Conservation (phyloP, 2,113 vertebrate genomes). For the Proteles cristata region DNA sequence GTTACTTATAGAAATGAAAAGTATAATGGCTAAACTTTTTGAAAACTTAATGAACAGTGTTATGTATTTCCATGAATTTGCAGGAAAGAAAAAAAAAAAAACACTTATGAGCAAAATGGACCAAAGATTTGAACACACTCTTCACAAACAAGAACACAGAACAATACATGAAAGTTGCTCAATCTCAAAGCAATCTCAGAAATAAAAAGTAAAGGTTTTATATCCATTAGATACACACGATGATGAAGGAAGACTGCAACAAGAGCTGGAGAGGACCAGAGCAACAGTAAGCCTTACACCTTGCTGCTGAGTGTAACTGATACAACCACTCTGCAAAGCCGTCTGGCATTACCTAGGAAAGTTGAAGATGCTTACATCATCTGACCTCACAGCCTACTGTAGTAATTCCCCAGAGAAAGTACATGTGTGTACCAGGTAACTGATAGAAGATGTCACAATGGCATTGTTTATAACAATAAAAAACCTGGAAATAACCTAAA, state of each 20-base stretch:
- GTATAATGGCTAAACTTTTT: not conserved
- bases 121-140: not conserved
- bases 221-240: not conserved
- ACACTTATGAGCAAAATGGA: not conserved
- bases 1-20: not conserved
- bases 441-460: not conserved
- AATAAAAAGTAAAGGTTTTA: not conserved
- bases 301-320: not conserved
- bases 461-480: slow-evolving; percentile 9
- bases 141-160: slow-evolving; percentile 21
- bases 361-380: not conserved
- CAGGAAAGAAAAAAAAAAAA: not conserved
- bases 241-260: not conserved
- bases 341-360: not conserved
- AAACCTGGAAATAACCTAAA: not conserved
- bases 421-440: not conserved
- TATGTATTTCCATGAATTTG: not conserved
- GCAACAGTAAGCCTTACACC: not conserved
- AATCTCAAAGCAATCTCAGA: not conserved
- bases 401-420: not conserved
- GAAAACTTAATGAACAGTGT: not conserved
- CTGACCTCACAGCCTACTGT: not conserved
- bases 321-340: not conserved
- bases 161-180: not conserved
- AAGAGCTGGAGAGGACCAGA: not conserved